These are phyloP conservation scores for Dermatemys mawii DNA, from an alignment of 2,113 vertebrate species.

Conservation along the genomic window DNA sequence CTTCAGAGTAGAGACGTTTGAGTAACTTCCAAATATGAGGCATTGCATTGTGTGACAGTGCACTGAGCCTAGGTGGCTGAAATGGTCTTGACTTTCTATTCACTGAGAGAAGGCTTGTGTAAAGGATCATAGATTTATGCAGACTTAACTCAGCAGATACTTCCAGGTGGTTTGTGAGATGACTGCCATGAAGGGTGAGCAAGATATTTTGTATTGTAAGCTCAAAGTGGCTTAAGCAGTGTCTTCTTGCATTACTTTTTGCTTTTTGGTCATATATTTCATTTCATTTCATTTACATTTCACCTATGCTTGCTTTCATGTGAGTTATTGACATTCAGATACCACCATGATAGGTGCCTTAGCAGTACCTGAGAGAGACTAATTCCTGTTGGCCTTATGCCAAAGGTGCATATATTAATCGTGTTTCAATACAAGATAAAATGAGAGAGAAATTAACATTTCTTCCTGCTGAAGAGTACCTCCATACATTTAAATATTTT, in stretches of 20 bases:
- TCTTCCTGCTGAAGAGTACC: not conserved
- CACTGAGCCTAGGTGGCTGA: not conserved
- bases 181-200: not conserved
- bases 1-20: not conserved
- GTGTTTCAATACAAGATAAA: not conserved
- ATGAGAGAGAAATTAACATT: not conserved
- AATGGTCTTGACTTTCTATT: not conserved
- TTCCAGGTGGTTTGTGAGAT: not conserved
- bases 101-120: not conserved
- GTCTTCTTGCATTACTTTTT: not conserved
- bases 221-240: not conserved
- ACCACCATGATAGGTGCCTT: not conserved
- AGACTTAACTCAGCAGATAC: not conserved
- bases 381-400: not conserved
- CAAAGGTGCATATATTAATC: not conserved
- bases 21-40: not conserved
- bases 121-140: not conserved
- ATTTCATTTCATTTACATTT: not conserved
- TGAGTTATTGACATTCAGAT: not conserved
- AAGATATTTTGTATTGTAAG: not conserved
- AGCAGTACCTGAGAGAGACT: not conserved
- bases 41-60: not conserved
- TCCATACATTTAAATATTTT: not conserved
- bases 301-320: not conserved
- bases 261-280: not conserved